Evolutionary conservation across 1,140 invertebrate genomes (phyloP).

Genomic region (Teleogryllus occipitalis): DNA sequence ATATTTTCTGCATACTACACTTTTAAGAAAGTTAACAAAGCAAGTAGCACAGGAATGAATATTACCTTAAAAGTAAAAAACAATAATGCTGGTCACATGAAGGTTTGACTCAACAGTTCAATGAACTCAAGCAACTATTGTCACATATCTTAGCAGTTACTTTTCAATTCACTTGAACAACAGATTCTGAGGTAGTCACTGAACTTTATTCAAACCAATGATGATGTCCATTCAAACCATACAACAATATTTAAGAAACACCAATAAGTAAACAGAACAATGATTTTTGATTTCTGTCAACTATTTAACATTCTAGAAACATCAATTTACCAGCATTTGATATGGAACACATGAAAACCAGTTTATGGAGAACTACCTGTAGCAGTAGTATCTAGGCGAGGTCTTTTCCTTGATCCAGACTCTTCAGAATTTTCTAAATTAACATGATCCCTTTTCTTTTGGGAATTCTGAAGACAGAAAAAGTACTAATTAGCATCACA

Average conservation of each 20-base stretch:
- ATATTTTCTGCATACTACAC: too few species aligned
- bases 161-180: background rate
- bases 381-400: constrained; percentile 14
- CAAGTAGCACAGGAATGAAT: too few species aligned
- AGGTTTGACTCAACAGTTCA: too few species aligned
- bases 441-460: constrained; percentile 22
- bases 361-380: constrained; percentile 15
- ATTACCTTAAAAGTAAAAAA: too few species aligned
- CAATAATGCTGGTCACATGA: too few species aligned
- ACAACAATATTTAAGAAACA: too few species aligned
- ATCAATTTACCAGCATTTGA: constrained; percentile 3
- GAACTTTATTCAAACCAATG: background rate
- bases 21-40: too few species aligned
- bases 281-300: background rate
- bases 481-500: background rate
- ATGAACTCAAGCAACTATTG: too few species aligned
- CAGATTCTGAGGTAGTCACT: background rate
- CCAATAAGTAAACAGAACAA: background rate
- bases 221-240: too few species aligned
- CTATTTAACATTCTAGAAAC: background rate
- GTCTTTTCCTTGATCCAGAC: constrained; percentile 19
- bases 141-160: too few species aligned
- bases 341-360: constrained; percentile 7
- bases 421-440: constrained; percentile 20
- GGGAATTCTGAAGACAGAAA: constrained; percentile 16